Conservation (phyloP, 1,140 invertebrate species). For the Caenorhabditis inopinata region DNA sequence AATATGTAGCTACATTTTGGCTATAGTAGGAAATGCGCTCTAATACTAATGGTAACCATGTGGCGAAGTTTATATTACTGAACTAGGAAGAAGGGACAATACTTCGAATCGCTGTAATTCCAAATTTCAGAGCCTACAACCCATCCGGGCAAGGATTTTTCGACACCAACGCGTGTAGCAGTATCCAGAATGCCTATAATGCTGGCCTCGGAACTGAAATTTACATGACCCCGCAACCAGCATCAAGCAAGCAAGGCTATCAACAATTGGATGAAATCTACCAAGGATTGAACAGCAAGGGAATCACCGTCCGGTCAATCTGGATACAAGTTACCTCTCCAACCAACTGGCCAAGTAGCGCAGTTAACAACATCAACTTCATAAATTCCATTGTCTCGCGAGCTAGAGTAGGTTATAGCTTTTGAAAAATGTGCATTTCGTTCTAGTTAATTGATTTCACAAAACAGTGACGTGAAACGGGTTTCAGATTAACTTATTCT, state of each 20-base stretch:
- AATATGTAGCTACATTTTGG: no score
- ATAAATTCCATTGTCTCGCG: slow-evolving; percentile 37
- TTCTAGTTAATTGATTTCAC: no score
- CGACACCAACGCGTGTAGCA: slow-evolving; percentile 25
- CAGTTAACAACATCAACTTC: slow-evolving; percentile 34
- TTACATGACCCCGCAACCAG: slow-evolving; percentile 45
- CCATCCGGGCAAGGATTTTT: slow-evolving; percentile 36
- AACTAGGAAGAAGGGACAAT: no score
- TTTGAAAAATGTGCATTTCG: no score
- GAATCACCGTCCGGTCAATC: slow-evolving; percentile 37
- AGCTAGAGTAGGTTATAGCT: slow-evolving; percentile 41
- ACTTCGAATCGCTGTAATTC: no score
- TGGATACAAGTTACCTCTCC: slow-evolving; percentile 46
- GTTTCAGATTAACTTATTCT: no score
- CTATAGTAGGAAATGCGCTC: no score
- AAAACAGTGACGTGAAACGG: no score
- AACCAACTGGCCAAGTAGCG: slow-evolving; percentile 34
- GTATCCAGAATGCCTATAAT: slow-evolving; percentile 30
- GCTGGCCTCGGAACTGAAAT: slow-evolving; percentile 40
- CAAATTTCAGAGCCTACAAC: slow-evolving; percentile 31
- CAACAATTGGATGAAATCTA: slow-evolving; percentile 45
- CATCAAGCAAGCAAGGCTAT: slow-evolving; percentile 40
- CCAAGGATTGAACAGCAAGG: slow-evolving; percentile 9
- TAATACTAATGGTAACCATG: no score
- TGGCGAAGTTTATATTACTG: no score